Base-by-base conservation (phyloP, 1,140 invertebrate genomes). In the Phthorimaea operculella region DNA sequence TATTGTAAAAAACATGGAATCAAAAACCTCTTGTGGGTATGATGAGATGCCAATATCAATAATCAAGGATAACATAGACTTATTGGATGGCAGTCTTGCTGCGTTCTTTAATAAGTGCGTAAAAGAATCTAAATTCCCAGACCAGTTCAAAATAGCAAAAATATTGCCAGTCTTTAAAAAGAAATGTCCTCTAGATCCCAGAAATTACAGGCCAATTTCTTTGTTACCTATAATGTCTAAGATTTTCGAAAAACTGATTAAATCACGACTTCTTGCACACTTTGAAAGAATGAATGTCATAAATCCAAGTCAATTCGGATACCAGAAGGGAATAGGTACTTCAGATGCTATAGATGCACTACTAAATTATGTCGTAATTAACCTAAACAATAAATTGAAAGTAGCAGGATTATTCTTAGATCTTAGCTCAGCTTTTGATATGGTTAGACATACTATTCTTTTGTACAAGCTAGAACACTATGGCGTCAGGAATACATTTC, bases 221-320 rank as follows among this genome's bases (percentile, higher is more conserved):
- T 33, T 51, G 9, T 15, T 51, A 14, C 50, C 50, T 1, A 34
- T 15, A 14, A 8, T 34, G 12, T 51, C 50, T 1, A 51, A 51
- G 14, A 33, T 51, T 1, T 34, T 51, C n/a, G 50, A 51, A 51
- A 51, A 34, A 12, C 4, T 51, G 1, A 51, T 51, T 14, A 51
- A 51, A 51, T n/a, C 10, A 8, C 4, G 49, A 14, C 21, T 51
- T 6, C 9, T 33, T 12, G 21, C 11, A 4, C 49, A 51, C n/a
- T 11, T 51, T 3, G 10, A 21, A 21, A 8, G 16, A 33, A 33
- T 28, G 28, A 10, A 1, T 10, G 18, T 33, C 1, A 8, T 51
- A 12, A 21, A 51, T 33, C 10, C 12, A 8, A 51, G 49, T 28
- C 49, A 42, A 14, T 42, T 42, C 9, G 39, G 39, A 11, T 42